A percentile compares a stretch with the other conserved stretches of the same genome.
phyloP scores from a whole-genome alignment of 2,113 vertebrate genomes.

The Pimephales promelas region DNA sequence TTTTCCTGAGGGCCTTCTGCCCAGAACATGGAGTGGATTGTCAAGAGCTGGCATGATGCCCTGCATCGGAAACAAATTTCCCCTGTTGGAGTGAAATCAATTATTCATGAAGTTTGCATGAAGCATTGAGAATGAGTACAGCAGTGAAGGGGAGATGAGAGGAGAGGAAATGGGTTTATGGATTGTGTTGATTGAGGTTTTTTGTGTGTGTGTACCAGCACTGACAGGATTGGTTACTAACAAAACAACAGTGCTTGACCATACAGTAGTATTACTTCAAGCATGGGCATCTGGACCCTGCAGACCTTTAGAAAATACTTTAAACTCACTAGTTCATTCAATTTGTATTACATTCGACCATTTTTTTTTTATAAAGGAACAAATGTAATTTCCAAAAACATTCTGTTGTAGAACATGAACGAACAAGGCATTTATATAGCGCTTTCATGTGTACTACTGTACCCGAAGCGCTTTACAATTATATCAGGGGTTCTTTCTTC shows the following conservation, averaged over 20 bases:
- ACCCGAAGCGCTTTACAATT: no score
- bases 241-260: background rate
- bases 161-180: slow-evolving; percentile 20
- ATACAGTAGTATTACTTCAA: background rate
- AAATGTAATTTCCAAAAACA: background rate
- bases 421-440: no score
- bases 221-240: background rate
- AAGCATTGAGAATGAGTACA: slow-evolving; percentile 54
- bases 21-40: slow-evolving; percentile 42
- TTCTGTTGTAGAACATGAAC: background rate
- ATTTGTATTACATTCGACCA: no score
- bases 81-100: slow-evolving; percentile 60
- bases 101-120: slow-evolving; percentile 69
- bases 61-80: slow-evolving; percentile 53
- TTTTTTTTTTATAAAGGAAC: no score
- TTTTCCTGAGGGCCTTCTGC: slow-evolving; percentile 30
- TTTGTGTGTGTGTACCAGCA: background rate
- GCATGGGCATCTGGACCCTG: background rate
- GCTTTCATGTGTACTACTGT: no score
- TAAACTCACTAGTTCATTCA: background rate
- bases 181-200: slow-evolving; percentile 2
- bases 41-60: slow-evolving; percentile 37
- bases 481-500: no score
- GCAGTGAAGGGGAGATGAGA: slow-evolving; percentile 9
- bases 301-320: background rate